phyloP scores from a whole-genome alignment of 2,113 vertebrate genomes.

The Otolemur garnettii region DNA sequence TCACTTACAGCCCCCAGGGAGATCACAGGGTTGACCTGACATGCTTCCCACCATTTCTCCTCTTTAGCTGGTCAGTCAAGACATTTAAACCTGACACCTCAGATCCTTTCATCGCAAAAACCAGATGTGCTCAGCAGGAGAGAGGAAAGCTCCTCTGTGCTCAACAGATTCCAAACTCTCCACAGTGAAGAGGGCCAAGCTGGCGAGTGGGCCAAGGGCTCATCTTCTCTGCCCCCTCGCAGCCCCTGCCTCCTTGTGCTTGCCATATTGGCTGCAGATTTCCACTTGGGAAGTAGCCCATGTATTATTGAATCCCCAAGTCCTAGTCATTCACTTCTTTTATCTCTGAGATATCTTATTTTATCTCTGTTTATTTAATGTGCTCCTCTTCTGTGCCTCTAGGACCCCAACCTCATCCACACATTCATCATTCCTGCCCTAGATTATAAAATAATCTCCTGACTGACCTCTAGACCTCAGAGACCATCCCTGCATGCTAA shows the following conservation, averaged over 20 bases:
- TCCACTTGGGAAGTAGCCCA: background rate
- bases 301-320: background rate
- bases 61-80: slow-evolving; percentile 61
- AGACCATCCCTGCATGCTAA: background rate
- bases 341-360: background rate
- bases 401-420: background rate
- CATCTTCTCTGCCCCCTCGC: background rate
- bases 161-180: slow-evolving; percentile 9
- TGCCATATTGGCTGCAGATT: background rate
- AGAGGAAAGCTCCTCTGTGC: slow-evolving; percentile 32
- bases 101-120: slow-evolving; percentile 58
- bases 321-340: background rate
- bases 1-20: slow-evolving; percentile 60
- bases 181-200: background rate
- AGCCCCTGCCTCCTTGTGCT: background rate
- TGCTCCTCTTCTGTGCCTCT: background rate
- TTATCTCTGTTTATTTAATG: background rate
- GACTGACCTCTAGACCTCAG: background rate
- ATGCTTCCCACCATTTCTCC: slow-evolving; percentile 46
- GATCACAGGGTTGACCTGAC: slow-evolving; percentile 37
- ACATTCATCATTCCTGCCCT: background rate
- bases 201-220: background rate
- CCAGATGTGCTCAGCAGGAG: slow-evolving; percentile 81
- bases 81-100: slow-evolving; percentile 69
- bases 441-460: background rate